Percentiles rank a stretch among this genome's conserved stretches.
phyloP scores from a whole-genome alignment of 2,888 invertebrate species.

The Pinctada fucata region DNA sequence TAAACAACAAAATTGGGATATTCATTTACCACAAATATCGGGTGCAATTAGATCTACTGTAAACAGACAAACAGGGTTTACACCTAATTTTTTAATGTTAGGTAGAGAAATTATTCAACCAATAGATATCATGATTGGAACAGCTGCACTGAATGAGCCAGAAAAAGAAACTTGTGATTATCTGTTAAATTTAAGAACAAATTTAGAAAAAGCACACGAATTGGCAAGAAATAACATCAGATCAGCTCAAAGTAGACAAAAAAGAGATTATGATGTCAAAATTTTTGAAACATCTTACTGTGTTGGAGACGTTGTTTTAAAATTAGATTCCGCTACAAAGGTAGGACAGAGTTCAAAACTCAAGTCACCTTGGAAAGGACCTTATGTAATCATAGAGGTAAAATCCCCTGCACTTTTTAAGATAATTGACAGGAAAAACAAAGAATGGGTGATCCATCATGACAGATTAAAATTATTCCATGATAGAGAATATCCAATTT shows the following conservation, averaged over 20 bases:
- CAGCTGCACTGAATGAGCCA: background rate
- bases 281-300: background rate
- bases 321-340: conserved; percentile 21
- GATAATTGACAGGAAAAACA: too few relatives aligned
- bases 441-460: too few relatives aligned
- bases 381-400: conserved; percentile 16
- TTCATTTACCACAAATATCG: conserved; percentile 30
- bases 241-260: conserved; percentile 20
- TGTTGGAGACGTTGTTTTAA: conserved; percentile 16
- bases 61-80: conserved; percentile 38
- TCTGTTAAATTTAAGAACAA: conserved; percentile 8
- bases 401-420: conserved; percentile 23
- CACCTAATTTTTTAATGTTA: conserved; percentile 43
- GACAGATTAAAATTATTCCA: too few relatives aligned
- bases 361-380: conserved; percentile 30
- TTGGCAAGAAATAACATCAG: conserved; percentile 19
- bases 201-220: conserved; percentile 13
- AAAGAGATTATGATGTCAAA: conserved; percentile 24
- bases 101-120: conserved; percentile 40
- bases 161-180: conserved; percentile 11
- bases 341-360: conserved; percentile 36
- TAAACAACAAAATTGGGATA: conserved; percentile 31
- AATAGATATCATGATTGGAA: conserved; percentile 33
- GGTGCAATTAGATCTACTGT: conserved; percentile 33
- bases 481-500: too few relatives aligned